Evolutionary conservation across 2,888 invertebrate species (phyloP).

Genomic region (Hydraecia micacea): DNA sequence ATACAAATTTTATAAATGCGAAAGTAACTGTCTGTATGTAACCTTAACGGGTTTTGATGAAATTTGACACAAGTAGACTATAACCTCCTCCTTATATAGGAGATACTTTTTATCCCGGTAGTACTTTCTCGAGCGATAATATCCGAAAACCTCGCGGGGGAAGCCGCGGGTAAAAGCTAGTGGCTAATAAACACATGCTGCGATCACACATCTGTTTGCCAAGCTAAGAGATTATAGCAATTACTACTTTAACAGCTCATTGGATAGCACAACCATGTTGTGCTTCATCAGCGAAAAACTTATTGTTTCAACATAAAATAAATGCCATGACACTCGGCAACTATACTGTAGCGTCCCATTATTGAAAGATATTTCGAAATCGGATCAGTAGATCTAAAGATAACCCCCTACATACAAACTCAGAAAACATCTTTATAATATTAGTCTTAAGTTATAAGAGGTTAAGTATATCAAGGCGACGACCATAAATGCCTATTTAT

Average conservation of each 20-base stretch:
- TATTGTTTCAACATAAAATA: not conserved
- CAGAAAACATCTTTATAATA: not conserved
- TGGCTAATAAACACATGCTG: not conserved
- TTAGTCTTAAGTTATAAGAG: not conserved
- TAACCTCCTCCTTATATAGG: not conserved
- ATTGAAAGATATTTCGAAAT: not conserved
- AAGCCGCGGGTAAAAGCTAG: not conserved
- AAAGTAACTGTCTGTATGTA: not conserved
- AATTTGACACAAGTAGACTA: not conserved
- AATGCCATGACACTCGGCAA: not conserved
- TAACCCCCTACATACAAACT: not conserved
- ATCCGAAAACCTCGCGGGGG: not conserved
- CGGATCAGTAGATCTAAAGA: not conserved
- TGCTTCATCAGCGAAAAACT: not conserved
- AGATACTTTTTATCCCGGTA: not conserved
- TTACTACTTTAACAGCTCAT: not conserved
- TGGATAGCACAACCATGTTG: not conserved
- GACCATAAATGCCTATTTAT: not conserved
- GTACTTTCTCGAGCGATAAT: not conserved
- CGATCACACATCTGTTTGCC: not conserved
- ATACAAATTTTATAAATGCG: not conserved
- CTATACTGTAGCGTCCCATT: not conserved
- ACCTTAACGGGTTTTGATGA: not conserved
- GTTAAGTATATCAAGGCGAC: not conserved
- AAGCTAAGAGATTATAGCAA: not conserved